Evolutionary conservation across 2,888 invertebrate species (phyloP).

Genomic region (Acrocera orbiculus): DNA sequence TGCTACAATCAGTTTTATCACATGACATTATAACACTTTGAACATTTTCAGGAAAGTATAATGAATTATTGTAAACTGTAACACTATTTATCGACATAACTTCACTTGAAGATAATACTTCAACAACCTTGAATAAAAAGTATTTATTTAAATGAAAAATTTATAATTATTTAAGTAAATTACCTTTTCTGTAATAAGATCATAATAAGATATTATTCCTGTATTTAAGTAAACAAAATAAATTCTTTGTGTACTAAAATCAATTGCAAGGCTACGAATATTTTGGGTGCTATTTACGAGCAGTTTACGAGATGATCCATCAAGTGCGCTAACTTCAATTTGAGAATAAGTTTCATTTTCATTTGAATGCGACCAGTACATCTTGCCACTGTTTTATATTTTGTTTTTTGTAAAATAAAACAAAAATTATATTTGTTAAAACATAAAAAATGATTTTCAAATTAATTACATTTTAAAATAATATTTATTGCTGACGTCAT

Average conservation of each 20-base stretch:
- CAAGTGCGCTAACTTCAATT: constrained; percentile 46
- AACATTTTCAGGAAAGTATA: constrained; percentile 52
- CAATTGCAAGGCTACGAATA: constrained; percentile 41
- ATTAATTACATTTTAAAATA: no score
- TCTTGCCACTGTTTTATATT: constrained; percentile 39
- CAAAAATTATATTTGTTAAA: no score
- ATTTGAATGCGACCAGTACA: constrained; percentile 39
- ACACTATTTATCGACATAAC: constrained; percentile 36
- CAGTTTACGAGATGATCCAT: constrained; percentile 36
- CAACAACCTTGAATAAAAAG: constrained; percentile 12
- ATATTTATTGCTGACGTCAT: no score
- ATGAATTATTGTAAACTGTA: constrained; percentile 42
- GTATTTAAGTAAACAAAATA: constrained; percentile 51
- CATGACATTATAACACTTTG: constrained; percentile 43
- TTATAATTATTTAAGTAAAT: constrained; percentile 1
- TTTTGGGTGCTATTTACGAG: constrained; percentile 20
- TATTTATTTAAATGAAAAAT: not conserved
- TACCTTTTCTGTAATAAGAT: constrained; percentile 31
- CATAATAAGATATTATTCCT: constrained; percentile 43
- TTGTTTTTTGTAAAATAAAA: no score
- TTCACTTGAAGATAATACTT: constrained; percentile 21
- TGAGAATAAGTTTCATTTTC: constrained; percentile 25
- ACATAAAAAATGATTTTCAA: no score
- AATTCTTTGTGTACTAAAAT: constrained; percentile 39
- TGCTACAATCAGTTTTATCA: constrained; percentile 40